Base-by-base conservation (phyloP, 1,140 invertebrate species). In the Hycleus cichorii region DNA sequence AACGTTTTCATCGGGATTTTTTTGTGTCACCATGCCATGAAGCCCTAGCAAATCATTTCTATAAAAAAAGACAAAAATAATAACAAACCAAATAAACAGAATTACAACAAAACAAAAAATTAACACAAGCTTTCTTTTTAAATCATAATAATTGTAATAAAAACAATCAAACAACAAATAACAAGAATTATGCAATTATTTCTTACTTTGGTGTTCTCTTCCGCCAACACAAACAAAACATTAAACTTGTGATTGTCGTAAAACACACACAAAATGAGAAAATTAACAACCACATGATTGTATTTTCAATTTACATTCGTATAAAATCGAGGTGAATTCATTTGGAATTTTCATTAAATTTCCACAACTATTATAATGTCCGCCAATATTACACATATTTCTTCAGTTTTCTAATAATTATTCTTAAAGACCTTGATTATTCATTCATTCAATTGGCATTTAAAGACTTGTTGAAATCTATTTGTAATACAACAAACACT, bases 11-110 rank as follows among this genome's bases (percentile, higher is more conserved):
- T 80, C 78, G 10, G 76, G 77, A 67, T 79, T 78, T 66, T 77
- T 79, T 54, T 77, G 68, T 49, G 76, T 80, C 26, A 80, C 78
- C 75, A 79, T 78, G 55, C 78, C 78, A 70, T 78, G 76, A 63
- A 78, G 65, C 42, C 78, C 78, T 50, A 76, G 63, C 62, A 77
- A 71, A 59, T 79, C 78, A 73, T 78, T 74, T 72, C 78, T 80
- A 69, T 42, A 64, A 65, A 63, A n/a, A 60, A 44, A 64, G 10
- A 48, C 49, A 9, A 65, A 55, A 63, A 61, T 18, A 60, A 60
- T 18, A 32, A 57, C 40, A 54, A 18, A 18, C 18, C 18, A 18
- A 18, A 18, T 39, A 11, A 39, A 59, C 39, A n/a, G 39, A 53
- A 38, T 51, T 7, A 56, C 3, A 58, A 54, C 56, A 54, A 52